Evolutionary conservation across 2,113 vertebrate species (phyloP), one percentile per base, ranked within the genome.

Genomic region (Gambusia holbrooki): DNA sequence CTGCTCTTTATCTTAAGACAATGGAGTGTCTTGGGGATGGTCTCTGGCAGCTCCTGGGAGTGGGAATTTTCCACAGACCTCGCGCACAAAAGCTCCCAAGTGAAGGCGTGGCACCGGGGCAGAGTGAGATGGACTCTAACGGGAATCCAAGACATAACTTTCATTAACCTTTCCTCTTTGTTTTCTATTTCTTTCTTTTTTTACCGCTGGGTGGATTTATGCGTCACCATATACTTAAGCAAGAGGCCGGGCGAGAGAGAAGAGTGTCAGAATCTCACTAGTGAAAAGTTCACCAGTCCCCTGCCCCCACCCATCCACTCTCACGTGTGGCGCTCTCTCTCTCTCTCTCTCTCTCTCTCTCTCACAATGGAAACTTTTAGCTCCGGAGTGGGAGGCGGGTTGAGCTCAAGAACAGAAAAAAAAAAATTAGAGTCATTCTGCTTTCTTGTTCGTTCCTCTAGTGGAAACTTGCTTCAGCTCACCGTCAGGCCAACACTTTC

Each of bases 361-460:
- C 88, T 91, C 93, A 93, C 94, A 95, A 93, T 95, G 94, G 94
- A 95, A 95, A 95, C 93, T 94, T 95, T 95, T 93, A 89, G 88
- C 83, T 88, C 61, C 82, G 45, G 89, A 89, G 84, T 87, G 88
- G 87, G 88, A 91, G 93, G 92, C 84, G 90, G 91, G 87, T 86
- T 81, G n/a, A 58, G 65, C 77, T 76, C 83, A 72, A 37, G 54
- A 42, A 77, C 64, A 37, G 1, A 48, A 37, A 60, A 42, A 67
- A 45, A 77, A 67, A 37, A 2, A 48, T 33, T 76, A 69, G 40
- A 42, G 40, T 62, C 81, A 84, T 76, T 80, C 82, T 79, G 86
- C 86, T 93, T 92, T 89, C 88, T 93, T 90, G 84, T 90, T 90
- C 81, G 61, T 68, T 84, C 84, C 82, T 87, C 90, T 81, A 89